phyloP scores from a whole-genome alignment of 64 coral and sea anemone species.

The Montipora cactus region DNA sequence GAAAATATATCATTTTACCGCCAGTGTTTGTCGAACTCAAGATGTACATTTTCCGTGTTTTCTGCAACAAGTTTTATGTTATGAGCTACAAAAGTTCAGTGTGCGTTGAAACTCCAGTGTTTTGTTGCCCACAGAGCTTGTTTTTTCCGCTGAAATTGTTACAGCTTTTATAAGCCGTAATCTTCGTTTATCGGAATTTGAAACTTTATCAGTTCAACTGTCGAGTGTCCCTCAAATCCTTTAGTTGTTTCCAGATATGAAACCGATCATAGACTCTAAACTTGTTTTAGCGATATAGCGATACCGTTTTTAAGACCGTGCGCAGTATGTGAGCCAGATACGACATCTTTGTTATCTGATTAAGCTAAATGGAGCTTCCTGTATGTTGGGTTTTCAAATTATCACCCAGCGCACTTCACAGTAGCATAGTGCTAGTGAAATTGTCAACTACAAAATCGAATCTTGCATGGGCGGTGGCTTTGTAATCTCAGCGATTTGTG shows the following conservation, averaged over 20 bases:
- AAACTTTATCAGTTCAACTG: constrained; percentile 32
- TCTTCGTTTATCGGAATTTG: constrained; percentile 55
- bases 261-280: constrained; percentile 41
- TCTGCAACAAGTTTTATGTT: constrained; percentile 24
- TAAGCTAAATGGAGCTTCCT: constrained; percentile 86
- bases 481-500: neutral
- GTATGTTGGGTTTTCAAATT: constrained; percentile 89
- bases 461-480: constrained; percentile 77
- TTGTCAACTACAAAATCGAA: constrained; percentile 51
- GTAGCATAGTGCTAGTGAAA: constrained; percentile 3
- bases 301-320: constrained; percentile 62
- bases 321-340: constrained; percentile 91
- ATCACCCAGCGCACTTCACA: constrained; percentile 64
- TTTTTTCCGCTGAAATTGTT: neutral
- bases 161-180: neutral
- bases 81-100: neutral
- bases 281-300: constrained; percentile 79
- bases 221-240: constrained; percentile 37
- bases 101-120: neutral
- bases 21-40: constrained; percentile 10
- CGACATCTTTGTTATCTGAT: constrained; percentile 83
- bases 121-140: neutral
- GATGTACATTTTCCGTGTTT: constrained; percentile 40
- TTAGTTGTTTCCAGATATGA: constrained; percentile 28
- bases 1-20: constrained; percentile 61